phyloP scores from a whole-genome alignment of 2,113 vertebrate genomes.

The Brienomyrus longianalis region DNA sequence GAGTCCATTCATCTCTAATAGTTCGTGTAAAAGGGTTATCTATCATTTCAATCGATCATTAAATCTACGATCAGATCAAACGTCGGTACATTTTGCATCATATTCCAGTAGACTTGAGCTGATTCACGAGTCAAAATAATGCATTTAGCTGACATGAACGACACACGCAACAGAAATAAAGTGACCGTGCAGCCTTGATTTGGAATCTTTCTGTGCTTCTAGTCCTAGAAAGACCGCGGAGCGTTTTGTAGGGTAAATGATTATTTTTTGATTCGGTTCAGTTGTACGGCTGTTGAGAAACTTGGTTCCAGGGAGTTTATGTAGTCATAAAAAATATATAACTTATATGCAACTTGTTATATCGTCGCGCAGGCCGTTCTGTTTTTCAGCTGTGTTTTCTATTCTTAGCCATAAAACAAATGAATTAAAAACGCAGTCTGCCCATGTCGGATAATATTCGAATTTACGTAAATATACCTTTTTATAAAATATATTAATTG shows the following conservation, averaged over 20 bases:
- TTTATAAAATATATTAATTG: background rate
- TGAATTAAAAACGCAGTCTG: background rate
- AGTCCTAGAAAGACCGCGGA: background rate
- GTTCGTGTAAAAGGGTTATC: conserved; percentile 32
- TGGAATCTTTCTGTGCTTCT: background rate
- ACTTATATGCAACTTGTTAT: background rate
- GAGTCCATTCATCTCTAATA: conserved; percentile 26
- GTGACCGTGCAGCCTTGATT: background rate
- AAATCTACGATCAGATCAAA: conserved; percentile 22
- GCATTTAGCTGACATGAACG: background rate
- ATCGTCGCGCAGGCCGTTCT: background rate
- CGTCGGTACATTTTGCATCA: background rate
- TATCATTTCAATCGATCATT: conserved; percentile 39
- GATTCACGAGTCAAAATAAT: conserved; percentile 16
- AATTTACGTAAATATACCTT: background rate
- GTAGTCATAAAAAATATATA: background rate
- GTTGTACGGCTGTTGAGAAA: background rate
- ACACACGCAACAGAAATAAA: background rate
- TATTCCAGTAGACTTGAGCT: background rate
- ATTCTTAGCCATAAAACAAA: background rate
- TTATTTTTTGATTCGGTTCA: background rate
- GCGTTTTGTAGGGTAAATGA: background rate
- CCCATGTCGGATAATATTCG: background rate
- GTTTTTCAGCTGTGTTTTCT: background rate
- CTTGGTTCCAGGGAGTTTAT: background rate